Evolutionary conservation across 2,888 invertebrate species (phyloP).

Genomic region (Antheraea assamensis): DNA sequence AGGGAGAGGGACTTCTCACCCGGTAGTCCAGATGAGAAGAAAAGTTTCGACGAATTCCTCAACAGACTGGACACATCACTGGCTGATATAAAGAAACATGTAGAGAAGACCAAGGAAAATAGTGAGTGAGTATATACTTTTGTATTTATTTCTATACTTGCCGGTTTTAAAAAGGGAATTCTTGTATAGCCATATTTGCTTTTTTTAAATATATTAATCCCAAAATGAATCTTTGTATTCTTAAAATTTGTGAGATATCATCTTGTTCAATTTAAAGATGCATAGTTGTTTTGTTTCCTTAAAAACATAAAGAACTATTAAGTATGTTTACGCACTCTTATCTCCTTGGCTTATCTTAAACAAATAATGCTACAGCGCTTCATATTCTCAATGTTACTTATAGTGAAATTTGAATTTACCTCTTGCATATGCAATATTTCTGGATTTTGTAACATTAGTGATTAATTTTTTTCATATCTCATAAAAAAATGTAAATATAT

Average conservation of each 20-base stretch:
- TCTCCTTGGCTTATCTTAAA: slow-evolving; percentile 7
- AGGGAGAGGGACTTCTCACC: slow-evolving; percentile 77
- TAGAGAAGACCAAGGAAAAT: slow-evolving; percentile 88
- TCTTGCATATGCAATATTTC: not conserved
- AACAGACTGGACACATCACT: slow-evolving; percentile 92
- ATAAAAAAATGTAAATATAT: not conserved
- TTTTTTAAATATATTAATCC: not conserved
- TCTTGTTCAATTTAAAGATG: not conserved
- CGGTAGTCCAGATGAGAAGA: slow-evolving; percentile 86
- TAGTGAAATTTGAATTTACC: not conserved
- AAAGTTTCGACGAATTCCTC: slow-evolving; percentile 90
- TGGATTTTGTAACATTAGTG: not conserved
- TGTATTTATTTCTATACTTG: not conserved
- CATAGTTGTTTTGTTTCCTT: not conserved
- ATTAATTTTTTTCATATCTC: not conserved
- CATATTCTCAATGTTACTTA: not conserved
- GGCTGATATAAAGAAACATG: slow-evolving; percentile 91
- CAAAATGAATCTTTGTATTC: not conserved
- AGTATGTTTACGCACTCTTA: not conserved
- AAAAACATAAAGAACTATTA: not conserved
- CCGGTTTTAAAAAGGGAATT: not conserved
- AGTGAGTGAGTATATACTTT: slow-evolving; percentile 88
- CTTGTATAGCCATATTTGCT: not conserved
- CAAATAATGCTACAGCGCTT: not conserved
- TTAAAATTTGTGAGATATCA: not conserved